These are phyloP conservation scores for Cromileptes altivelis DNA, from an alignment of 2,113 vertebrate species.

Conservation along the genomic window DNA sequence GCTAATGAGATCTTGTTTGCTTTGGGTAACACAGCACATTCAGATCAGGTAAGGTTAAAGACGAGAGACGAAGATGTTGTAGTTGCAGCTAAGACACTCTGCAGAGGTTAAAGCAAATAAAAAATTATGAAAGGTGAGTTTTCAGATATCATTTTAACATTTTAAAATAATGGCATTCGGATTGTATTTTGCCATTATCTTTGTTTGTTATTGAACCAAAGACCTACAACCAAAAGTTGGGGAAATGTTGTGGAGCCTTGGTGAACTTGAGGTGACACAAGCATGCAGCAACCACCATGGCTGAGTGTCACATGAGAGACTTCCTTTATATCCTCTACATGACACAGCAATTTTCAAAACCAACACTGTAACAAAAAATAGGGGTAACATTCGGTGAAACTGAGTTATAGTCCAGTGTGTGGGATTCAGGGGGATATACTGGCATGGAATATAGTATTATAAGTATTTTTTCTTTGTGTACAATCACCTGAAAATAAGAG, in stretches of 20 bases:
- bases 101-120: background rate
- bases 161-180: background rate
- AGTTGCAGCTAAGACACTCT: background rate
- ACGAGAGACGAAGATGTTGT: background rate
- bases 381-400: background rate
- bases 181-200: background rate
- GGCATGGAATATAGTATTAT: too few relatives aligned
- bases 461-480: too few relatives aligned
- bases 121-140: background rate
- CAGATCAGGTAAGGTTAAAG: background rate
- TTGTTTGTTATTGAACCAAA: background rate
- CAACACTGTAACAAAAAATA: background rate
- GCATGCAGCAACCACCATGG: background rate
- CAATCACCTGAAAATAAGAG: too few relatives aligned
- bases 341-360: background rate
- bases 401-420: background rate
- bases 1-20: background rate
- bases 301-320: conserved; percentile 2
- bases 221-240: background rate
- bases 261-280: background rate
- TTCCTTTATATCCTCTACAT: background rate
- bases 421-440: too few relatives aligned
- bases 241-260: background rate
- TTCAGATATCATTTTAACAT: background rate
- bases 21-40: background rate